These are phyloP conservation scores for Drosophila cardini DNA, from an alignment of 1,140 invertebrate species.

Conservation along the genomic window DNA sequence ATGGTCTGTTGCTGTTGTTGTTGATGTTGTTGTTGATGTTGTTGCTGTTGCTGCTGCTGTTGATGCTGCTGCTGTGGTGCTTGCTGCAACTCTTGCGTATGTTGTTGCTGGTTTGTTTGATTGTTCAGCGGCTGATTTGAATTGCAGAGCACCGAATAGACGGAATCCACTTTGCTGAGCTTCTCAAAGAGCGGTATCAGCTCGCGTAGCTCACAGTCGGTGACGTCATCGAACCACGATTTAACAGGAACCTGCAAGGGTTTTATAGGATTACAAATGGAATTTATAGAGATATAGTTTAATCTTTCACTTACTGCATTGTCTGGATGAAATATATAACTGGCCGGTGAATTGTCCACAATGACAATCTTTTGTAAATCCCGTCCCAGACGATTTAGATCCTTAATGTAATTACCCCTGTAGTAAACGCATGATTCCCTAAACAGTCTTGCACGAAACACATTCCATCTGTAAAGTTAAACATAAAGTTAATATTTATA, in stretches of 20 bases:
- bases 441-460: slow-evolving; percentile 98
- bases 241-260: slow-evolving; percentile 96
- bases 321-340: slow-evolving; percentile 99
- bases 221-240: slow-evolving; percentile 99
- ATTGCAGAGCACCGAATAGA: slow-evolving; percentile 96
- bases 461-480: slow-evolving; percentile 98
- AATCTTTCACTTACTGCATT: slow-evolving; percentile 93
- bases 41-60: slow-evolving; percentile 74
- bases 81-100: slow-evolving; percentile 74
- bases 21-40: slow-evolving; percentile 62
- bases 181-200: slow-evolving; percentile 98
- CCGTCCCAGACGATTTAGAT: slow-evolving; percentile 98
- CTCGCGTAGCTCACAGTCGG: slow-evolving; percentile 96
- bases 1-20: slow-evolving; percentile 82
- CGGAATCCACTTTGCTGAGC: slow-evolving; percentile 96
- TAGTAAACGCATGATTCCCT: slow-evolving; percentile 99
- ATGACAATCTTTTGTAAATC: slow-evolving; percentile 99
- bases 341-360: slow-evolving; percentile 99
- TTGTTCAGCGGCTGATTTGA: slow-evolving; percentile 92
- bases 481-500: no score
- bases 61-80: slow-evolving; percentile 56
- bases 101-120: slow-evolving; percentile 74
- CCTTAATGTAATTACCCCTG: slow-evolving; percentile 99
- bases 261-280: no score
- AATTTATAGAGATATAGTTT: neutral